phyloP scores from a whole-genome alignment of 1,140 invertebrate species.

The Andrena cerasifolii region DNA sequence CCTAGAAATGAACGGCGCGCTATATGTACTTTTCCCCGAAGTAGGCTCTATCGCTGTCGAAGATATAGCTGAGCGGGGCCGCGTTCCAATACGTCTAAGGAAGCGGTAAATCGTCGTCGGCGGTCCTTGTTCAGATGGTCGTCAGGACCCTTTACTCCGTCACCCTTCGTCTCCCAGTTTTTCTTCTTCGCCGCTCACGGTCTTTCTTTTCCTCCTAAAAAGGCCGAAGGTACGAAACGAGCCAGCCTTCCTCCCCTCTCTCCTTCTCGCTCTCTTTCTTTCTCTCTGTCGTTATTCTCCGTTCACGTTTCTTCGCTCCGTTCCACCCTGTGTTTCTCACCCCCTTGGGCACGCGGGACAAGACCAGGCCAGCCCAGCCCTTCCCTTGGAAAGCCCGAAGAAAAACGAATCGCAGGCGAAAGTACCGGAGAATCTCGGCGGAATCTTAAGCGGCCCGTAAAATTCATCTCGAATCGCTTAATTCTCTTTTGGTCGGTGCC shows the following conservation, averaged over 20 bases:
- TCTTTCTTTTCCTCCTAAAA: constrained; percentile 54
- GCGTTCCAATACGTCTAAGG: constrained; percentile 54
- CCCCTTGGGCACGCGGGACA: constrained; percentile 23
- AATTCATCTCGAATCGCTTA: constrained; percentile 62
- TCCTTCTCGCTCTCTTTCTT: too few relatives aligned
- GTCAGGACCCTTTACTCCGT: constrained; percentile 48
- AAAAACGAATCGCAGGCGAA: constrained; percentile 50
- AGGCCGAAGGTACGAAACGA: constrained; percentile 56
- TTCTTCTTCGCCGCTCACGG: constrained; percentile 51
- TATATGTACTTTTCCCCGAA: constrained; percentile 36
- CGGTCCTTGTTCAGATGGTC: constrained; percentile 51
- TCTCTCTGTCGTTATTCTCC: not conserved
- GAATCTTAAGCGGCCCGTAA: constrained; percentile 59
- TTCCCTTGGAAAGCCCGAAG: constrained; percentile 37
- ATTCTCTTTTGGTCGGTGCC: constrained; percentile 54
- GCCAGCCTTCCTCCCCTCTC: constrained; percentile 1
- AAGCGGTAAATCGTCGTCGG: constrained; percentile 52
- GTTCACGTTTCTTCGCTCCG: not conserved
- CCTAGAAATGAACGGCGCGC: constrained; percentile 4
- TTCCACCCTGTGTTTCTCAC: constrained; percentile 45
- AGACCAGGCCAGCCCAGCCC: constrained; percentile 3
- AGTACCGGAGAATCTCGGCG: constrained; percentile 55
- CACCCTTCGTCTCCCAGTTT: constrained; percentile 51
- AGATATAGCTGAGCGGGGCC: constrained; percentile 26
- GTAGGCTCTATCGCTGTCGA: constrained; percentile 5